Conservation (phyloP, 2,888 invertebrate genomes). For the Nasonovia ribisnigri region DNA sequence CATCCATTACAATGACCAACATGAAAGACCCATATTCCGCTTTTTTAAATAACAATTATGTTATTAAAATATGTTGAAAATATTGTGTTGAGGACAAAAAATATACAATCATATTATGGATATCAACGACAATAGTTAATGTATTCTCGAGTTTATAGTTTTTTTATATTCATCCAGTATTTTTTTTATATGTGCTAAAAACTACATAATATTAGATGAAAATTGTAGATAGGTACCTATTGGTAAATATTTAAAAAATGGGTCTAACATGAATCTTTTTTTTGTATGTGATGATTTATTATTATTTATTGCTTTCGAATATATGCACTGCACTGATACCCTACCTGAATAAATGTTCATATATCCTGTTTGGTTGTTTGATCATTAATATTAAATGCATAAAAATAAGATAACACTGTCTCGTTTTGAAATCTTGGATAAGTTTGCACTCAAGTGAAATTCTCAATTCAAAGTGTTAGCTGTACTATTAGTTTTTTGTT, state of each 20-base stretch:
- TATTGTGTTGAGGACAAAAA: too few species aligned
- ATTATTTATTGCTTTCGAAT: background rate
- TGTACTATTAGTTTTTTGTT: background rate
- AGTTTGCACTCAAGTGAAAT: background rate
- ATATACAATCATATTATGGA: too few species aligned
- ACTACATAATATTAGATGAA: background rate
- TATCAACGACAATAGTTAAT: too few species aligned
- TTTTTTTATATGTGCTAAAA: background rate
- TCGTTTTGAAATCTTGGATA: background rate
- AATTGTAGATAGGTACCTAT: too few species aligned
- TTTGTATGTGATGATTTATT: background rate
- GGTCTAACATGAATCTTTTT: background rate
- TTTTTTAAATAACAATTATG: too few species aligned
- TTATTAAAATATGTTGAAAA: too few species aligned
- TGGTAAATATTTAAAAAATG: background rate
- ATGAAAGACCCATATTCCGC: too few species aligned
- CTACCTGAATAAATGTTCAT: background rate
- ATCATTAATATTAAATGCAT: background rate
- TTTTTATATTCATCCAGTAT: background rate
- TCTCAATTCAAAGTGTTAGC: background rate
- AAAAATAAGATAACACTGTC: background rate
- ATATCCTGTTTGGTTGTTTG: background rate
- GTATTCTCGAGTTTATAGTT: background rate
- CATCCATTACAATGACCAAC: too few species aligned
- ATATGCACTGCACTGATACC: background rate